Base-by-base conservation (phyloP, 1,140 invertebrate species). In the Schlechtendalia chinensis region DNA sequence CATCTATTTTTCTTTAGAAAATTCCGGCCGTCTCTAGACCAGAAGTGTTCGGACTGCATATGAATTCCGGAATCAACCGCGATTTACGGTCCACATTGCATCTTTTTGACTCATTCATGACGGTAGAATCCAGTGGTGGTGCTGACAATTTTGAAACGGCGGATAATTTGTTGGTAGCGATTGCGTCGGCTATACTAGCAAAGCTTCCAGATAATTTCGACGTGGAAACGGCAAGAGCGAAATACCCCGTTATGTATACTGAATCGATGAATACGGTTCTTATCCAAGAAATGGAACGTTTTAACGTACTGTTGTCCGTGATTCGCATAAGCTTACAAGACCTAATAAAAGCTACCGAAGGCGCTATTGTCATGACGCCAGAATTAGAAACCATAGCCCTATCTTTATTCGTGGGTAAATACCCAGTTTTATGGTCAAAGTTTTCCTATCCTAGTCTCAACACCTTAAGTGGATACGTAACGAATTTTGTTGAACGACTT, bases 261-360 rank as follows among this genome's bases (percentile, higher is more conserved):
- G 93, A 97, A 87, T 96, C 94, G 0, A 96, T 97, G 94, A 98
- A 97, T 85, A 97, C 95, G 0, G 95, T 98, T 24, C 88, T 98
- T 19, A 88, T 95, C 24, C 95, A 97, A 87, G 96, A 98, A 89
- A 93, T 97, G 92, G 91, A 93, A 84, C 87, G 95, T 32, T 97
- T 95, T 84, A 96, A 97, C 84, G 91, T 89, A 84, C 87, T 98
- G 22, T 84, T 91, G 17, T 83, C 85, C n/a, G 90, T 90, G 85
- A 90, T 94, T 0, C 88, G 88, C 53, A 84, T 61, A 45, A 92
- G 91, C 65, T 88, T 97, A 53, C 75, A 85, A 1, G 90, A 92
- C 83, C 87, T 97, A 50, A 90, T 93, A 83, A 94, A 93, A 84
- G 95, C 93, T 5, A 90, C 97, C 3, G 91, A 93, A 87, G 96